These are phyloP conservation scores for Hirundo rustica DNA, from an alignment of 2,797 vertebrate genomes.

Conservation along the genomic window DNA sequence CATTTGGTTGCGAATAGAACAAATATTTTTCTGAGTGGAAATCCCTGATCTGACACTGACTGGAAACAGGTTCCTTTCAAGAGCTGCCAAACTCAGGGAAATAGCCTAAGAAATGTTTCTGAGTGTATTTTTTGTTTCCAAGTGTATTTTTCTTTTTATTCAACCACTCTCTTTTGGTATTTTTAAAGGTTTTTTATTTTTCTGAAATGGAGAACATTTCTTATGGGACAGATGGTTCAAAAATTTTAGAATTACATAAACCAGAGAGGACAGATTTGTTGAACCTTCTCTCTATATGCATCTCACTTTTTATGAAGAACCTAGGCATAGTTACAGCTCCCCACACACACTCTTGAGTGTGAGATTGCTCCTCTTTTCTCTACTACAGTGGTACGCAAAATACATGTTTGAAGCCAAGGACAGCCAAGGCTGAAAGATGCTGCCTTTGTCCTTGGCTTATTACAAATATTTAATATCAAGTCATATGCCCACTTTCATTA, in stretches of 20 bases:
- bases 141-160: neutral
- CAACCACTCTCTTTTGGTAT: neutral
- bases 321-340: neutral
- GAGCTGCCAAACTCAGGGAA: neutral
- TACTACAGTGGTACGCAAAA: neutral
- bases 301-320: slow-evolving; percentile 1
- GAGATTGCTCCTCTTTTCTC: neutral
- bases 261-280: slow-evolving; percentile 27
- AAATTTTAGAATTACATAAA: slow-evolving; percentile 21
- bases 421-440: neutral
- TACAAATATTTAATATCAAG: neutral
- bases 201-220: neutral
- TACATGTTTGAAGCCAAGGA: neutral
- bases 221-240: slow-evolving; percentile 46
- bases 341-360: neutral
- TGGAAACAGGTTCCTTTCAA: neutral
- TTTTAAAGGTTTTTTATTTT: neutral
- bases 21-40: neutral
- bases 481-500: neutral
- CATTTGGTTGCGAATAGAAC: accelerated
- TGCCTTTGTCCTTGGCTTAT: neutral
- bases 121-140: neutral
- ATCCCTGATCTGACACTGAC: neutral
- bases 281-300: neutral
- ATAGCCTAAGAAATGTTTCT: neutral